Evolutionary conservation across 2,797 vertebrate species (phyloP), one percentile per base, ranked within the genome.

Genomic region (Pipistrellus pygmaeus): DNA sequence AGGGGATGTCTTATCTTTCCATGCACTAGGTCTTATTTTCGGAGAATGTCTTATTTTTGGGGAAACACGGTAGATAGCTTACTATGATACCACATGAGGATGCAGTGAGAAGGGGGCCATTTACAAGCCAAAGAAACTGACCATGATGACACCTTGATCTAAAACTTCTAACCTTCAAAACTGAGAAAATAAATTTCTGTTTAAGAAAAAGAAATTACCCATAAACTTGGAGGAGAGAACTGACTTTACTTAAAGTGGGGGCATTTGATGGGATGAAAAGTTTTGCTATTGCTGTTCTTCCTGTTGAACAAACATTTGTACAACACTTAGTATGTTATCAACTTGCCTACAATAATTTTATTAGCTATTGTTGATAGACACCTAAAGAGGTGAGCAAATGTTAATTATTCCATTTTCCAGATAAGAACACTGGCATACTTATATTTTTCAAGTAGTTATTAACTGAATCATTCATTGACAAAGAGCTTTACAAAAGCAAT

Each of bases 111-210:
- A 72, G 48, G 8, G 25, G 13, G 4, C 60, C 20, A 27, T 57
- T 35, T 76, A 12, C 32, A 82, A 68, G 15, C 10, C 8, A 85
- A 15, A 90, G 64, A 93, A 94, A 81, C n/a, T 55, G 78, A 82
- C 32, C 35, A 20, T 35, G 20, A 32, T 53, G 9, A 20, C 17
- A 48, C 15, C 10, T 66, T 46, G 0, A 66, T 76, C 60, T 85
- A 38, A 57, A 57, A 57, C 55, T 57, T 57, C 55, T 57, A 57
- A 23, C 55, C 21, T 57, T 57, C 55, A 57, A 60, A 84, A 51
- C 66, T 88, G 48, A 60, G 64, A 88, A 92, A 92, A 85, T 81
- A 51, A 84, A 68, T 88, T 88, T 76, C n/a, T 93, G 32, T 84
- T 86, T 89, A 84, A 93, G 35, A 66, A 66, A 66, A 66, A 66